A percentile compares a stretch with the other conserved stretches of the same genome.
phyloP scores from a whole-genome alignment of 2,113 vertebrate genomes.

The Pycnonotus jocosus region DNA sequence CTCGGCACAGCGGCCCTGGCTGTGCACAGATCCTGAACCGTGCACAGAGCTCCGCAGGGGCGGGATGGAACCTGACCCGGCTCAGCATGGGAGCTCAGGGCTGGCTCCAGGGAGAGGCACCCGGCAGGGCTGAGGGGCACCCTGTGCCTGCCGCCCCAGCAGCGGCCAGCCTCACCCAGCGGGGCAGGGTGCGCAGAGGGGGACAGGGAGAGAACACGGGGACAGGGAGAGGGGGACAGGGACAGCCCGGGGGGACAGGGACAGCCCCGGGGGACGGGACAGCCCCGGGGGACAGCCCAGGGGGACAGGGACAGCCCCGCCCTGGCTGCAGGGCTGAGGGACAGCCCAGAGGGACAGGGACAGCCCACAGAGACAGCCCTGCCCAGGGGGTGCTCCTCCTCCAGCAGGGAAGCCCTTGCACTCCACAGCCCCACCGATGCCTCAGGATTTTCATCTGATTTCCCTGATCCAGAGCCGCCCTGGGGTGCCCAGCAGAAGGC shows the following conservation, averaged over 20 bases:
- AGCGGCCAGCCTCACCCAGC: accelerated
- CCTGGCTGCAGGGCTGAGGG: too few species aligned
- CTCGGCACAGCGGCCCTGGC: too few species aligned
- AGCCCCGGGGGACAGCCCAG: too few species aligned
- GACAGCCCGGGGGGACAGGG: too few species aligned
- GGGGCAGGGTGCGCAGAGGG: too few species aligned
- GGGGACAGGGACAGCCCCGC: too few species aligned
- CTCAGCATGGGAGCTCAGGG: background rate
- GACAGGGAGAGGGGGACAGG: too few species aligned
- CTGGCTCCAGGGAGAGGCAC: background rate
- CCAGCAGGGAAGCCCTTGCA: background rate
- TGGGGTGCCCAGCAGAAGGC: background rate
- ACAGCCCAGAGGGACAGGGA: too few species aligned
- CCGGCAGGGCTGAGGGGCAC: background rate
- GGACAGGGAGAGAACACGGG: too few species aligned
- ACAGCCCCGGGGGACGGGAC: too few species aligned
- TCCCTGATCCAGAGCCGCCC: background rate
- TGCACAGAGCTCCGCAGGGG: background rate
- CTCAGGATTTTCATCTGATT: background rate
- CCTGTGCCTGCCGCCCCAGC: background rate
- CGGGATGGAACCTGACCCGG: background rate
- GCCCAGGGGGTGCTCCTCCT: accelerated
- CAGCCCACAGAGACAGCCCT: accelerated
- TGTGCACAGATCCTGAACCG: too few species aligned
- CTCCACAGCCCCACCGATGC: background rate